A percentile compares a stretch with the other conserved stretches of the same genome.
Evolutionary conservation across 2,113 vertebrate genomes (phyloP).

Genomic region (Cyprinodon brontotheroides): DNA sequence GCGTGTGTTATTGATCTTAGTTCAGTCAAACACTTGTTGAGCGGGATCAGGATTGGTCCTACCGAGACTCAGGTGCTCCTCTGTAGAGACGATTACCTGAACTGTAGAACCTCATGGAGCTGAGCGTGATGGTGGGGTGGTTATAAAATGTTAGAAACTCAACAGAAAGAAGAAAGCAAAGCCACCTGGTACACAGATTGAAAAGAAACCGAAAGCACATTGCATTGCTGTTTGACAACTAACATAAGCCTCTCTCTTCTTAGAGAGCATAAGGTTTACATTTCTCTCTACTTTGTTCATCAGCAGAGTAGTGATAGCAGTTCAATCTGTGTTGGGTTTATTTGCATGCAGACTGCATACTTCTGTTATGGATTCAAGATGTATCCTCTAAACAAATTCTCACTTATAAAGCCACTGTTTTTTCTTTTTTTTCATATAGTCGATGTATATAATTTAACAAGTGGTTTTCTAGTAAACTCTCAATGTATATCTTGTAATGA

Average conservation of each 20-base stretch:
- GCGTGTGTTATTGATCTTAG: slow-evolving; percentile 62
- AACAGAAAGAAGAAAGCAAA: not conserved
- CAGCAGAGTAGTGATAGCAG: too few species aligned
- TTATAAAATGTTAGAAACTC: not conserved
- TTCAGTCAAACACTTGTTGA: slow-evolving; percentile 63
- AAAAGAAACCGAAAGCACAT: not conserved
- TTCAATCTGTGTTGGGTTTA: too few species aligned
- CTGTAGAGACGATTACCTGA: slow-evolving; percentile 54
- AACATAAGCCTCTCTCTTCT: not conserved
- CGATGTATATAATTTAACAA: too few species aligned
- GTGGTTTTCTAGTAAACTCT: too few species aligned
- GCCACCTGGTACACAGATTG: not conserved
- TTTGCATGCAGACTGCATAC: too few species aligned
- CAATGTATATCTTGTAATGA: too few species aligned
- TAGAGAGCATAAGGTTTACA: too few species aligned
- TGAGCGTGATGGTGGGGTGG: not conserved
- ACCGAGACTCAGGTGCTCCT: slow-evolving; percentile 49
- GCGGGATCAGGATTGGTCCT: slow-evolving; percentile 59
- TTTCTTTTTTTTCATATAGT: too few species aligned
- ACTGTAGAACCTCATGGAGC: slow-evolving; percentile 48
- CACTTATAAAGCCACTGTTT: too few species aligned
- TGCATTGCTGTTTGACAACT: not conserved
- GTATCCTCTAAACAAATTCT: too few species aligned
- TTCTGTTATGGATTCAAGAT: too few species aligned
- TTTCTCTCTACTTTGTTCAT: too few species aligned